Evolutionary conservation across 1,140 invertebrate genomes (phyloP), one percentile per base, ranked within the genome.

Genomic region (Phymorhynchus buccinoides): DNA sequence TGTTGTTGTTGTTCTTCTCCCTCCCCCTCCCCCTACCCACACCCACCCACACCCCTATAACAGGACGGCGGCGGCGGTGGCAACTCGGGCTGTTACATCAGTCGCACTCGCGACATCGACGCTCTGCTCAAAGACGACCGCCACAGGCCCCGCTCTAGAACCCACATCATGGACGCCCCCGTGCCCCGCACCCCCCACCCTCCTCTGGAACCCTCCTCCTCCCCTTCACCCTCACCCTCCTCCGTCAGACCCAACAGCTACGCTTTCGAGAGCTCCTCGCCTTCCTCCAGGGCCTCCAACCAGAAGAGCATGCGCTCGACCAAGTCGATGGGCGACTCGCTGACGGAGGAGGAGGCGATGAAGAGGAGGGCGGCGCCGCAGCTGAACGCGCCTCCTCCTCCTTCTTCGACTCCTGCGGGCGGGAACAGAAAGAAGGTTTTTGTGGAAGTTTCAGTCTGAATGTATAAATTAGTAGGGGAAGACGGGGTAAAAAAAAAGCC

Each of bases 61-160:
- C 75, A n/a, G n/a, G n/a, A n/a, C n/a, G n/a, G n/a, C n/a, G n/a
- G n/a, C n/a, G n/a, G n/a, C n/a, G 62, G 86, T 44, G 27, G 52
- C 68, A 88, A 84, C 83, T 88, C 87, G 66, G 90, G 90, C 78
- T 62, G 56, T 27, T 89, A 88, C 44, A 91, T 91, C 41, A 86
- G 89, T 9, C 56, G 88, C 16, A 87, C 89, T n/a, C 88, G 88
- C 44, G 92, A 93, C 87, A 93, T 93, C 44, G 91, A 92, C 82
- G 90, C 84, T 39, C 83, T 92, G 18, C 85, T 92, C 42, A 68
- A 88, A 35, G 80, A 84, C 37, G 66, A 85, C 22, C 86, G 62
- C 84, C 88, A 80, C 73, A 86, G 73, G 32, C 85, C 84, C 41
- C 86, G 41, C 39, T 86, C 52, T 81, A 85, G 84, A 78, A 86